phyloP scores from a whole-genome alignment of 2,113 vertebrate genomes.

The Bufo gargarizans region DNA sequence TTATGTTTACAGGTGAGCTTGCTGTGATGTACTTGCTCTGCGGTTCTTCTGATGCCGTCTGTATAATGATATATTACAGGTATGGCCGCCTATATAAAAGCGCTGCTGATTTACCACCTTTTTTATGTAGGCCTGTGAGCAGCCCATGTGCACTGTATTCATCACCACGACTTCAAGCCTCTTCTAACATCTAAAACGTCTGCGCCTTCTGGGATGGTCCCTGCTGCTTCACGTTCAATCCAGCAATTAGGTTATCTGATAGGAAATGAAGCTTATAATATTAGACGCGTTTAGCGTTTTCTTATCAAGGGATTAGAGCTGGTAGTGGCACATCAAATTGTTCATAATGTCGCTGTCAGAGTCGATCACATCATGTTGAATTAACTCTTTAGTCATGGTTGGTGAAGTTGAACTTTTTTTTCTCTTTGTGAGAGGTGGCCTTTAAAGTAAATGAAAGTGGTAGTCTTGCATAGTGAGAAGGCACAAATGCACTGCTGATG shows the following conservation, averaged over 20 bases:
- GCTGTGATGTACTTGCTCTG: no score
- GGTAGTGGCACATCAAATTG: slow-evolving; percentile 47
- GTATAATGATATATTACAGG: background rate
- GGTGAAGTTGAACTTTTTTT: slow-evolving; percentile 4
- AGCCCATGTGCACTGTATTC: background rate
- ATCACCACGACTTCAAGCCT: background rate
- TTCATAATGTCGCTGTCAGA: slow-evolving; percentile 46
- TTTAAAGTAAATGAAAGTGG: slow-evolving; percentile 39
- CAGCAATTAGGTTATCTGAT: slow-evolving; percentile 38
- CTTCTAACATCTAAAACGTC: background rate
- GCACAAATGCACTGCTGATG: background rate
- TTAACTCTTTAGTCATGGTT: slow-evolving; percentile 37
- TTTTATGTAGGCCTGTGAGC: background rate
- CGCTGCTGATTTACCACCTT: background rate
- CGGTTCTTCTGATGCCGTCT: background rate
- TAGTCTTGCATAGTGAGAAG: background rate
- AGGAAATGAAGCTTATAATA: slow-evolving; percentile 50
- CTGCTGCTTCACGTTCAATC: slow-evolving; percentile 25
- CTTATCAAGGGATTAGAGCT: slow-evolving; percentile 49
- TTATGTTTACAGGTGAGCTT: no score
- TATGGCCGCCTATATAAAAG: background rate
- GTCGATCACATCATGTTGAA: slow-evolving; percentile 40
- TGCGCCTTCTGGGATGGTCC: background rate
- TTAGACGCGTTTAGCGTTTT: slow-evolving; percentile 34
- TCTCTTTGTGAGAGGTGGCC: background rate